phyloP scores from a whole-genome alignment of 2,797 vertebrate species.

The Lycodopsis pacificus region DNA sequence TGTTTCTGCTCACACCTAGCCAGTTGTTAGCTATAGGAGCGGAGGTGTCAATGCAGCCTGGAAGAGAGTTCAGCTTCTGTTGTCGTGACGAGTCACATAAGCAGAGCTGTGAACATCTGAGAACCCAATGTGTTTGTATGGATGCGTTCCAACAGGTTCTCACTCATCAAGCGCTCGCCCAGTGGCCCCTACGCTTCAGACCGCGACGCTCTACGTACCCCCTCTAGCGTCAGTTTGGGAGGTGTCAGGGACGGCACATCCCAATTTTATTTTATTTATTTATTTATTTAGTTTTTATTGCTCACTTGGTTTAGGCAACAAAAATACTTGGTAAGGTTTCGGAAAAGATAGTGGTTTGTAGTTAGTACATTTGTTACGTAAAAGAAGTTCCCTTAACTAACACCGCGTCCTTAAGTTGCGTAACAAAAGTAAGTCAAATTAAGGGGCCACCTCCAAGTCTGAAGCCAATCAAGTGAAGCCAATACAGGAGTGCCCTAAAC shows the following conservation, averaged over 20 bases:
- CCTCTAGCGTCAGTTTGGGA: background rate
- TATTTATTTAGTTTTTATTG: too few species aligned
- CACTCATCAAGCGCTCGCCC: background rate
- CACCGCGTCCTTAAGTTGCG: too few species aligned
- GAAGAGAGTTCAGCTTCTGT: conserved; percentile 7
- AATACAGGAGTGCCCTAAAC: too few species aligned
- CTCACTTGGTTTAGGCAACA: too few species aligned
- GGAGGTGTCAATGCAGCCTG: conserved; percentile 9
- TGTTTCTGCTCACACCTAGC: background rate
- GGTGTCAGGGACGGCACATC: background rate
- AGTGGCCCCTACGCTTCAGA: background rate
- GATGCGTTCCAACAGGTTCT: background rate
- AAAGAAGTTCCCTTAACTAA: too few species aligned
- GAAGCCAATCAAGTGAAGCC: too few species aligned
- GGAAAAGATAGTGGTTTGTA: too few species aligned
- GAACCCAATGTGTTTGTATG: conserved; percentile 15
- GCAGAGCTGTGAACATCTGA: conserved; percentile 36
- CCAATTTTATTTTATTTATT: too few species aligned
- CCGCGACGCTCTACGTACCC: background rate
- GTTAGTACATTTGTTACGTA: too few species aligned
- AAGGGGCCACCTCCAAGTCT: too few species aligned
- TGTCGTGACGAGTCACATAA: conserved; percentile 28
- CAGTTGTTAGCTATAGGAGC: background rate
- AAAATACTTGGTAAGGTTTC: too few species aligned
- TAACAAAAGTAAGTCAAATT: too few species aligned